Percentiles rank a stretch among this genome's conserved stretches.
phyloP scores from a whole-genome alignment of 2,113 vertebrate species.

The Leuciscus idus region DNA sequence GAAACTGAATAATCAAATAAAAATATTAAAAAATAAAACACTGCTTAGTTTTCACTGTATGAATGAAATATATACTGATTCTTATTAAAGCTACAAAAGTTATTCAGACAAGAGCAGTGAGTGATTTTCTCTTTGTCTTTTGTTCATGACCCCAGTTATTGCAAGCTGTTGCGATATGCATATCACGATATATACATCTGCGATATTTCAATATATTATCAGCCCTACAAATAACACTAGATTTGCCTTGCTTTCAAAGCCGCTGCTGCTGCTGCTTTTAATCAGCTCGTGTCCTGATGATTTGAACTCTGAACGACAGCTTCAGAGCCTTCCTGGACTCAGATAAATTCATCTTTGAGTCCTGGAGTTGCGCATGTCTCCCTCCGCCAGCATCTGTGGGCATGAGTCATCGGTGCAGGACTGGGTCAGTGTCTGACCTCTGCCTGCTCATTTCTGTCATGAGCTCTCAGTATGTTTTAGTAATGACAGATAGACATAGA shows the following conservation, averaged over 20 bases:
- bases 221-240: too few species aligned
- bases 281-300: not conserved
- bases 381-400: not conserved
- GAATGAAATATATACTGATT: too few species aligned
- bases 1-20: too few species aligned
- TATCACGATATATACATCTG: too few species aligned
- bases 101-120: too few species aligned
- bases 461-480: not conserved
- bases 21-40: too few species aligned
- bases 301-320: not conserved
- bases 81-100: too few species aligned
- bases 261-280: not conserved
- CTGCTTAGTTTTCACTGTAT: too few species aligned
- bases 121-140: too few species aligned
- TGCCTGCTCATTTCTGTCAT: constrained; percentile 9
- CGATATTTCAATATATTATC: too few species aligned
- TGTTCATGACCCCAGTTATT: too few species aligned
- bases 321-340: not conserved
- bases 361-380: not conserved
- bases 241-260: not conserved
- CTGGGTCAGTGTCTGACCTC: constrained; percentile 33
- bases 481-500: not conserved
- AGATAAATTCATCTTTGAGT: constrained; percentile 22
- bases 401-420: constrained; percentile 33
- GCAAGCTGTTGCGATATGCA: too few species aligned